Base-by-base conservation (phyloP, 2,797 vertebrate genomes). In the Lacerta agilis region DNA sequence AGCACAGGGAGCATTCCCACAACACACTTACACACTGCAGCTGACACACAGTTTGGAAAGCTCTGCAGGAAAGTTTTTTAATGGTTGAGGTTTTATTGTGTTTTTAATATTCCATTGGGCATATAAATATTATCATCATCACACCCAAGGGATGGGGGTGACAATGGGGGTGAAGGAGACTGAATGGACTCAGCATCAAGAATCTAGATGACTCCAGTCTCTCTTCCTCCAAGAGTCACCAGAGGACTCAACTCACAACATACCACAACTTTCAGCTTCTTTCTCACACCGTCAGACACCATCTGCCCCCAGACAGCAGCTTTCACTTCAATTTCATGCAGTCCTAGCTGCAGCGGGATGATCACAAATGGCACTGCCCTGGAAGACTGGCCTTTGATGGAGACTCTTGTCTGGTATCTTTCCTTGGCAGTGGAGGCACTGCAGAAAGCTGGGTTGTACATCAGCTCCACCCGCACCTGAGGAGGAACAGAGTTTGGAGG, bases 221-320 rank as follows among this genome's bases (percentile, higher is more conserved):
- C 88, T 73, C 64, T 33, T 79, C 23, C 36, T 43, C n/a, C 2
- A 43, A 49, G 3, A 33, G 33, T 33, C 33, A 33, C 33, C 33
- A 33, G 61, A 91, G 66, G 78, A 80, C 45, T 2, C 7, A 23
- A 73, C 45, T 5, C 1, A 9, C 15, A n/a, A 97, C 98, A 97
- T 95, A 99, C 98, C 97, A 99, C 98, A 0, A 99, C 98, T 3
- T 93, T 95, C 2, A 99, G 96, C 8, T 58, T 89, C 94, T 98
- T 99, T 95, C 95, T 97, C 77, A 99, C 94, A 0, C 98, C 98
- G 0, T 99, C 98, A 0, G 93, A 91, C 36, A 96, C 93, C 1
- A 25, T 92, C 13, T 9, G 4, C 45, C 93, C 91, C 20, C 92
- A 94, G 10, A 95, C 97, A 0, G 97, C 85, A 0, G 97, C 98